A percentile compares a stretch with the other conserved stretches of the same genome.
phyloP scores from a whole-genome alignment of 2,797 vertebrate genomes.

The Somateria mollissima region DNA sequence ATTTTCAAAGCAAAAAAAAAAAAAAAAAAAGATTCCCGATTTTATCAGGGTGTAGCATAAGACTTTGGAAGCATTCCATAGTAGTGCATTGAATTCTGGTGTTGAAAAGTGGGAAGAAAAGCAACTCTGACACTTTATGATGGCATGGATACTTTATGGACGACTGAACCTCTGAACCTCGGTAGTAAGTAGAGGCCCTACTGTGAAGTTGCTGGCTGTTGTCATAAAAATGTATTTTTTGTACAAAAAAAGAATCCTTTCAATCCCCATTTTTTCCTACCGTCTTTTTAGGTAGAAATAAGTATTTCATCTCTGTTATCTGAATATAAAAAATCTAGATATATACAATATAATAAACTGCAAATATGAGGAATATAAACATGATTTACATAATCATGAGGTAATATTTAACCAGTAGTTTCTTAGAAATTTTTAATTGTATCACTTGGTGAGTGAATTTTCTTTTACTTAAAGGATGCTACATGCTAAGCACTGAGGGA shows the following conservation, averaged over 20 bases:
- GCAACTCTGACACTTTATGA: neutral
- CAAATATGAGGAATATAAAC: constrained; percentile 38
- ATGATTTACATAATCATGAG: constrained; percentile 54
- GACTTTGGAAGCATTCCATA: constrained; percentile 48
- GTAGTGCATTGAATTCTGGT: constrained; percentile 9
- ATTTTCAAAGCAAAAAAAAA: constrained; percentile 25
- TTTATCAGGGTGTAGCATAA: constrained; percentile 27
- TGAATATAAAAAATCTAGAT: constrained; percentile 54
- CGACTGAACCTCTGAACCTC: constrained; percentile 45
- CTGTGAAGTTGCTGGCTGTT: constrained; percentile 51
- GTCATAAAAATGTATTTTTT: constrained; percentile 67
- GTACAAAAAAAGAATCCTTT: constrained; percentile 51
- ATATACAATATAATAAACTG: neutral
- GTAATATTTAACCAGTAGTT: constrained; percentile 62
- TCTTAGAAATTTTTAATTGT: constrained; percentile 65
- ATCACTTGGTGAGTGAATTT: constrained; percentile 56
- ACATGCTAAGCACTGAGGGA: constrained; percentile 41
- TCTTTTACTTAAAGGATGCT: constrained; percentile 54
- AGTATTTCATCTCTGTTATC: constrained; percentile 40
- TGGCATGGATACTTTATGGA: neutral
- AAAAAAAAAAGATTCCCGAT: neutral
- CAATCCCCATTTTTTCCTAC: constrained; percentile 48
- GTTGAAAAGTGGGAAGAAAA: constrained; percentile 27
- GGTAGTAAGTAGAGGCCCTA: constrained; percentile 14
- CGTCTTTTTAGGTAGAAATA: constrained; percentile 58